Conservation (phyloP, 2,113 vertebrate genomes). For the Sceloporus undulatus region DNA sequence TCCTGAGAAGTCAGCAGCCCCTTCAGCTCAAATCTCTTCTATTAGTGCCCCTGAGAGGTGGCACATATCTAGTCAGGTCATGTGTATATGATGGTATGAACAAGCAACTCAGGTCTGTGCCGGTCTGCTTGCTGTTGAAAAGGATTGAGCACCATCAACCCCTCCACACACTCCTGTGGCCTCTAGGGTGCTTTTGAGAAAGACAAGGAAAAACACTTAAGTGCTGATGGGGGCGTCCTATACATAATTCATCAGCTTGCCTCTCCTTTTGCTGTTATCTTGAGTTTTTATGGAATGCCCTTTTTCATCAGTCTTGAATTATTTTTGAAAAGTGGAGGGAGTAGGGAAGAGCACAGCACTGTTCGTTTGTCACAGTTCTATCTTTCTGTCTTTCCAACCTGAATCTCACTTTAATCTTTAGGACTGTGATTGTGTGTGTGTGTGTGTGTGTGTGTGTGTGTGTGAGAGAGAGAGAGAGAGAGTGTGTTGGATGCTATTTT, state of each 20-base stretch:
- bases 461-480: not conserved
- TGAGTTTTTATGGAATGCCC: not conserved
- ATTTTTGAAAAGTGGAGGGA: not conserved
- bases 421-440: constrained; percentile 28
- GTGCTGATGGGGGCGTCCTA: constrained; percentile 38
- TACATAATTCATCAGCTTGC: constrained; percentile 59
- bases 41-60: constrained; percentile 26
- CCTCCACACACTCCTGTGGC: not conserved
- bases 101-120: not conserved
- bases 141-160: constrained; percentile 2
- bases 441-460: not conserved
- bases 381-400: constrained; percentile 9
- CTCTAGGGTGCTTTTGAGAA: constrained; percentile 46
- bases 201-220: constrained; percentile 60
- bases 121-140: not conserved
- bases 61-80: constrained; percentile 14
- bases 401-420: constrained; percentile 37
- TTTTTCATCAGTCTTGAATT: not conserved
- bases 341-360: not conserved
- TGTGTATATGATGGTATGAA: not conserved
- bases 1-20: not conserved
- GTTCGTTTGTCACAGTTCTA: constrained; percentile 9
- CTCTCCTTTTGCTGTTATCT: constrained; percentile 12
- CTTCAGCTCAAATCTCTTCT: not conserved
- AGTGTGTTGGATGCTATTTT: not conserved